Percentiles rank a stretch among this genome's conserved stretches.
These are phyloP conservation scores for Parazoanthus swiftii DNA, from an alignment of 92 coral and sea anemone genomes.

Conservation along the genomic window DNA sequence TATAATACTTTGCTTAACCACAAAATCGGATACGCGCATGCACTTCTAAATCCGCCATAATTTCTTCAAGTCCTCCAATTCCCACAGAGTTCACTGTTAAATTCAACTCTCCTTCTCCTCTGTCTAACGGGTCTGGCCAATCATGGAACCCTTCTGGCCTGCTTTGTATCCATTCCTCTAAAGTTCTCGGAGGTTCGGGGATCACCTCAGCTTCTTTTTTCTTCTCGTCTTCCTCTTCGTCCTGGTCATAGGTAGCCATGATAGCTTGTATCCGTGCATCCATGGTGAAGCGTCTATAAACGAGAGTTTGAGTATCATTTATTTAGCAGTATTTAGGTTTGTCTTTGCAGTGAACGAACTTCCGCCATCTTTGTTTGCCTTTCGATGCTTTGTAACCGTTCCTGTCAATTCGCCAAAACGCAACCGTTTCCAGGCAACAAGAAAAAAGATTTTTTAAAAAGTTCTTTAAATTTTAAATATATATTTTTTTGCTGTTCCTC, in stretches of 20 bases:
- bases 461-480: neutral
- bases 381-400: slow-evolving; percentile 29
- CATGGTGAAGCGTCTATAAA: slow-evolving; percentile 41
- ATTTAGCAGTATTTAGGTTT: neutral
- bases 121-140: slow-evolving; percentile 74
- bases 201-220: slow-evolving; percentile 44
- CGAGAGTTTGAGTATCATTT: neutral
- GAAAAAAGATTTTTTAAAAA: neutral
- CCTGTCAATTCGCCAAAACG: too few species aligned
- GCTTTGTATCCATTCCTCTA: slow-evolving; percentile 75
- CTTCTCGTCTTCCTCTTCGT: slow-evolving; percentile 54
- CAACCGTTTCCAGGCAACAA: slow-evolving; percentile 34
- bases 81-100: slow-evolving; percentile 79
- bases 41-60: slow-evolving; percentile 66
- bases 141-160: slow-evolving; percentile 51
- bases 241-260: slow-evolving; percentile 66
- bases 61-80: slow-evolving; percentile 87
- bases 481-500: neutral
- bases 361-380: slow-evolving; percentile 12
- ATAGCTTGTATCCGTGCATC: slow-evolving; percentile 81
- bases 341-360: neutral
- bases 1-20: too few species aligned
- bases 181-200: slow-evolving; percentile 64
- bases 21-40: slow-evolving; percentile 86
- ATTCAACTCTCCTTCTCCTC: slow-evolving; percentile 57